These are phyloP conservation scores for Ceyx cyanopectus DNA, from an alignment of 2,113 vertebrate genomes.

Conservation along the genomic window DNA sequence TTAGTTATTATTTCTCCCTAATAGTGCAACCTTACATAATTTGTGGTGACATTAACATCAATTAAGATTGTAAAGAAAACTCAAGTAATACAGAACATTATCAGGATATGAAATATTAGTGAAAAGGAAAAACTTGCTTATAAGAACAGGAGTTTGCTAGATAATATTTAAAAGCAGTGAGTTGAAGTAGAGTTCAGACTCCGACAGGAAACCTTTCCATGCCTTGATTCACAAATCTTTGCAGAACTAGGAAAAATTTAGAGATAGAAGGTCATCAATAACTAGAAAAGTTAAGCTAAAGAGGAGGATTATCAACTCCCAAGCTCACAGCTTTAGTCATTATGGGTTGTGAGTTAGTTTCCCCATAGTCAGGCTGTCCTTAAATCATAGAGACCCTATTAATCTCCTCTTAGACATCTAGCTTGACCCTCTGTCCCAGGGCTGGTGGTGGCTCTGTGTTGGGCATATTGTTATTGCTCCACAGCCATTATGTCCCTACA, in stretches of 20 bases:
- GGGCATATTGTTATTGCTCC: not conserved
- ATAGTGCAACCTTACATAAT: not conserved
- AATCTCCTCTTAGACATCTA: not conserved
- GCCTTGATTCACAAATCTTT: not conserved
- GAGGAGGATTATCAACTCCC: not conserved
- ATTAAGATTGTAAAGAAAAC: not conserved
- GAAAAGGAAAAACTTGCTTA: not conserved
- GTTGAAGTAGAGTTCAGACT: not conserved
- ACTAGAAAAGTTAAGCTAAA: not conserved
- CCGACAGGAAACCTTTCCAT: not conserved
- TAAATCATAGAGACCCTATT: not conserved
- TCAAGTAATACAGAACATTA: not conserved
- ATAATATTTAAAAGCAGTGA: not conserved
- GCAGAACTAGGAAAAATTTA: not conserved
- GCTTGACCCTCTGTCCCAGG: not conserved
- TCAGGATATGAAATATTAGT: not conserved
- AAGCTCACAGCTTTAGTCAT: not conserved
- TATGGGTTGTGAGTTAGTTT: not conserved
- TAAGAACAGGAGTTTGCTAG: not conserved
- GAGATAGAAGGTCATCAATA: not conserved
- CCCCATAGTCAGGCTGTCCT: not conserved
- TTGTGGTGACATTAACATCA: not conserved
- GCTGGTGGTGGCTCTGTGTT: not conserved
- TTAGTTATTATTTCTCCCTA: not conserved
- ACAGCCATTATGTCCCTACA: not conserved